Evolutionary conservation across 2,888 invertebrate species (phyloP).

Genomic region (Carcina quercana): DNA sequence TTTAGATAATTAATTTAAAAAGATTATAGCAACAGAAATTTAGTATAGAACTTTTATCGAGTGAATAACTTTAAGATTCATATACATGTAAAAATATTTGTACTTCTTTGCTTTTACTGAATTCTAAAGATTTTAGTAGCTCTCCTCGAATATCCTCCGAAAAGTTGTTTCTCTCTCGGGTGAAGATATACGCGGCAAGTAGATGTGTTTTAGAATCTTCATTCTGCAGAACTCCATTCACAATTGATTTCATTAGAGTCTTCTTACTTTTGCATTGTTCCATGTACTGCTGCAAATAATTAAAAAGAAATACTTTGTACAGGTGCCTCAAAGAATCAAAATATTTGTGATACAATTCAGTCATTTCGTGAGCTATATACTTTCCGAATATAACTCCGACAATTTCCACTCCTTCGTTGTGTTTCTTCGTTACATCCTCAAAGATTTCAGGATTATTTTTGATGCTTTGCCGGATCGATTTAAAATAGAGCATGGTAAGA

Average conservation of each 20-base stretch:
- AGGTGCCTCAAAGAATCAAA: constrained; percentile 34
- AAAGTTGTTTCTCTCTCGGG: not conserved
- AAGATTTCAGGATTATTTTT: constrained; percentile 31
- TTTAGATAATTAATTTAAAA: too few species aligned
- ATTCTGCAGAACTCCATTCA: not conserved
- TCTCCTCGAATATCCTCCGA: not conserved
- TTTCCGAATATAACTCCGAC: constrained; percentile 37
- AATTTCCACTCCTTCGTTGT: constrained; percentile 25
- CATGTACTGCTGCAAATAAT: constrained; percentile 17
- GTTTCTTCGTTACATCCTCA: constrained; percentile 19
- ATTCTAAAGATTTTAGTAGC: not conserved
- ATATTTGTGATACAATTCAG: constrained; percentile 26
- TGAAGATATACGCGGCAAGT: not conserved
- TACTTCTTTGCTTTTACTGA: not conserved
- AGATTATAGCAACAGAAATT: too few species aligned
- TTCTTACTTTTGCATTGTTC: not conserved
- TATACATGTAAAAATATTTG: not conserved
- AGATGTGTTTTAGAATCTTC: not conserved
- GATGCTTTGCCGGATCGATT: constrained; percentile 30
- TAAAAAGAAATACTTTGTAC: constrained; percentile 22
- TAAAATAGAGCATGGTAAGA: constrained; percentile 42
- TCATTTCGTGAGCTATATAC: constrained; percentile 31
- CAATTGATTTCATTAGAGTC: not conserved
- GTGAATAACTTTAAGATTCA: not conserved
- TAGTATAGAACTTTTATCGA: not conserved